Percentiles rank a stretch among this genome's conserved stretches.
Evolutionary conservation across 2,113 vertebrate species (phyloP).

Genomic region (Platichthys flesus): DNA sequence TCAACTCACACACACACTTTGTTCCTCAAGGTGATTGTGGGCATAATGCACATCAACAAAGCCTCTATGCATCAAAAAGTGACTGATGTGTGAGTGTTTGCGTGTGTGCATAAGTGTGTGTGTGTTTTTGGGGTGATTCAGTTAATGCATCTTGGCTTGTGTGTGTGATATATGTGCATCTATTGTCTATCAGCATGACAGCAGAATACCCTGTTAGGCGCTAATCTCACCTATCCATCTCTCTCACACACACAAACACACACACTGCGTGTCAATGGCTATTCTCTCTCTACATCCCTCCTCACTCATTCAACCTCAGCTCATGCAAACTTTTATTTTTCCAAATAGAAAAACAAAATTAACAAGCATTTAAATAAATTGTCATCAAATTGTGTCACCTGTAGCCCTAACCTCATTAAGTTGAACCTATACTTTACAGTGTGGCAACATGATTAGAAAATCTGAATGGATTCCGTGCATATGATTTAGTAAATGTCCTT

Average conservation of each 20-base stretch:
- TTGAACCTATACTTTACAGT: too few species aligned
- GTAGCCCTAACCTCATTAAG: too few species aligned
- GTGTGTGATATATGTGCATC: slow-evolving; percentile 7
- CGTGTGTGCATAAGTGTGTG: too few species aligned
- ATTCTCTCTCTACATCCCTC: background rate
- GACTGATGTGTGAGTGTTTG: slow-evolving; percentile 4
- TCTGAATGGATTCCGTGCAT: too few species aligned
- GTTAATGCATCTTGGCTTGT: background rate
- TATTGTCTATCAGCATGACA: slow-evolving; percentile 12
- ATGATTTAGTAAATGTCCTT: too few species aligned
- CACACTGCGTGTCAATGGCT: background rate
- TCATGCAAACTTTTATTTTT: too few species aligned
- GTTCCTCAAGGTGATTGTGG: slow-evolving; percentile 9
- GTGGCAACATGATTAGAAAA: too few species aligned
- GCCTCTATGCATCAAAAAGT: background rate
- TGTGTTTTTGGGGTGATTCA: background rate
- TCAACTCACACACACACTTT: slow-evolving; percentile 18
- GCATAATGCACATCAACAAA: slow-evolving; percentile 30
- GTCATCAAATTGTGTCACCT: too few species aligned
- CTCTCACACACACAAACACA: background rate
- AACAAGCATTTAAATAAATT: too few species aligned
- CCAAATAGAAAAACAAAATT: too few species aligned
- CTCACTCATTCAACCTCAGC: background rate
- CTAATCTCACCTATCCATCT: slow-evolving; percentile 29
- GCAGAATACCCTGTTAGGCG: background rate